Conservation (phyloP, 2,888 invertebrate genomes). For the Calameuta filiformis region DNA sequence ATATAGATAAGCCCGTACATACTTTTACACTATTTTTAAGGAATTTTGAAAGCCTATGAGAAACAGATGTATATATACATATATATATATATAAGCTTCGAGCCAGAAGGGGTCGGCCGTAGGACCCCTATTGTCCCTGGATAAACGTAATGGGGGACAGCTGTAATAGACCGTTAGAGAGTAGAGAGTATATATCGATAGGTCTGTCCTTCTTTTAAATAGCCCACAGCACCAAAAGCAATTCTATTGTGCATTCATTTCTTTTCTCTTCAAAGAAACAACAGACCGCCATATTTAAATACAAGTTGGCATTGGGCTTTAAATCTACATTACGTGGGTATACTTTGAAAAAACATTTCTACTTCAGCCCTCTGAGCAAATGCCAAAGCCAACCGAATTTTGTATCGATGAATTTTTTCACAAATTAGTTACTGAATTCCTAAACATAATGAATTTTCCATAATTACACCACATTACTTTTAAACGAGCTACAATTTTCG, state of each 20-base stretch:
- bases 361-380: not conserved
- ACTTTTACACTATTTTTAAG: not conserved
- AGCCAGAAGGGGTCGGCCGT: slow-evolving; percentile 1
- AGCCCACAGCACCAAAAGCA: not conserved
- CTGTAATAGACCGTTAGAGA: slow-evolving; percentile 49
- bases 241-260: not conserved
- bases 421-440: no score
- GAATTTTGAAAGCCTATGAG: not conserved
- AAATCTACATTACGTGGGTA: not conserved
- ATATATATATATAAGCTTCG: not conserved
- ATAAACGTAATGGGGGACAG: slow-evolving; percentile 43
- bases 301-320: not conserved
- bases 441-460: no score
- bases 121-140: slow-evolving; percentile 46
- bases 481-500: no score
- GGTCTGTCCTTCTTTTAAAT: not conserved
- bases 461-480: no score
- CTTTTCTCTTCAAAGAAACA: not conserved
- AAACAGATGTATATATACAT: not conserved
- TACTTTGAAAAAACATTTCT: not conserved
- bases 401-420: no score
- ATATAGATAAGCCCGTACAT: not conserved
- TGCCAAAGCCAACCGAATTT: no score
- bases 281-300: not conserved
- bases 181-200: not conserved